A percentile compares a stretch with the other conserved stretches of the same genome.
Conservation (phyloP, 2,888 invertebrate genomes). For the Teleiodes luculella region DNA sequence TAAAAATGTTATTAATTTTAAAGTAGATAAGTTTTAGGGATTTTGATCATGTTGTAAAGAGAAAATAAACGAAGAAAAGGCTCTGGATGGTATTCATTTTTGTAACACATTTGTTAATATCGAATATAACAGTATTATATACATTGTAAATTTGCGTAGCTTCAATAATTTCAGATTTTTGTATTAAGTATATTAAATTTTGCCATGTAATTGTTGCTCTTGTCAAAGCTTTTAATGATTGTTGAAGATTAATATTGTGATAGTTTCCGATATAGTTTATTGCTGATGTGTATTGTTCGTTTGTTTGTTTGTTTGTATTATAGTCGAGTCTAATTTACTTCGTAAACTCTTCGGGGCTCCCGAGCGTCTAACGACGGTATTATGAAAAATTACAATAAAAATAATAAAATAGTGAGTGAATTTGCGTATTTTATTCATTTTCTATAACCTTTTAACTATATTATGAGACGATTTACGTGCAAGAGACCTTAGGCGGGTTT, state of each 20-base stretch:
- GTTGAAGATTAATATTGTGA: slow-evolving; percentile 52
- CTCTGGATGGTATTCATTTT: slow-evolving; percentile 36
- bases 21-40: slow-evolving; percentile 69
- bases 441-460: too few relatives aligned
- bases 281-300: slow-evolving; percentile 32
- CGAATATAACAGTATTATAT: slow-evolving; percentile 57
- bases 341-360: slow-evolving; percentile 48
- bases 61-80: slow-evolving; percentile 32
- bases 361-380: slow-evolving; percentile 57
- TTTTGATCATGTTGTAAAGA: slow-evolving; percentile 69
- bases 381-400: slow-evolving; percentile 78
- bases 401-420: slow-evolving; percentile 72
- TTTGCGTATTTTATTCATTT: slow-evolving; percentile 32
- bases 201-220: slow-evolving; percentile 37
- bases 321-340: slow-evolving; percentile 41
- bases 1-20: slow-evolving; percentile 74
- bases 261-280: slow-evolving; percentile 44
- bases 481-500: too few relatives aligned
- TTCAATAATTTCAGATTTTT: slow-evolving; percentile 25
- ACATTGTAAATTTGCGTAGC: slow-evolving; percentile 26
- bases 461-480: too few relatives aligned
- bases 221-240: slow-evolving; percentile 68
- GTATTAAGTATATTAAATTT: slow-evolving; percentile 12
- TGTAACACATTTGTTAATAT: slow-evolving; percentile 25
- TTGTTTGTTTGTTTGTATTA: slow-evolving; percentile 32